Base-by-base conservation (phyloP, 2,888 invertebrate genomes). In the Hirtodrosophila trivittata region DNA sequence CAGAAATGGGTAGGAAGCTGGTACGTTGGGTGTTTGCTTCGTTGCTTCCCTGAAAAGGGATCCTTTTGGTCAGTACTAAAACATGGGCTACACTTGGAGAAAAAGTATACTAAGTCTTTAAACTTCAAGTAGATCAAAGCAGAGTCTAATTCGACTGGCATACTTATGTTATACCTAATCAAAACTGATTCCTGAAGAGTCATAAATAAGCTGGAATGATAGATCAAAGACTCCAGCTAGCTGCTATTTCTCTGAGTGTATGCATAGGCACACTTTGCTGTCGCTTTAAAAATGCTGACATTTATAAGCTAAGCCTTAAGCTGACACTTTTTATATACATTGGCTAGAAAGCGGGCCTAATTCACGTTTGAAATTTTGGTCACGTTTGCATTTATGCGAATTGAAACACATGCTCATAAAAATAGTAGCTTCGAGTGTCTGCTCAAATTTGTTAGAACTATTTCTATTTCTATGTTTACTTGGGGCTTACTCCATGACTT, bases 341-440 rank as follows among this genome's bases (percentile, higher is more conserved):
- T 16, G 43, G 10, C 42, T 16, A 16, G 47, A 59, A 39, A 52
- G n/a, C 38, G 3, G 8, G 30, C 8, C 25, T 16, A 16, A 33
- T 16, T 41, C 10, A 4, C 9, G 28, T 64, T 69, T 28, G 4
- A 16, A 33, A 72, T 65, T 70, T 65, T 47, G 16, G 62, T 73
- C 83, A 78, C 80, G 77, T 78, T 45, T 47, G 60, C 54, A 51
- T 43, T 64, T 59, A 80, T 62, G 71, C 46, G 60, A 38, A 68
- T 54, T 60, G 60, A 64, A 75, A 78, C 66, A 68, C 51, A 60
- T 21, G 57, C 37, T 46, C 77, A 60, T 75, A 81, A 77, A 74
- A 70, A 37, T 54, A 35, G 13, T 39, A 42, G 41, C 41, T 4
- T 4, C 56, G 43, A 70, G 50, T 56, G 43, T 37, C 56, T 28